These are phyloP conservation scores for Panorpa germanica DNA, from an alignment of 2,888 invertebrate genomes.

Conservation along the genomic window DNA sequence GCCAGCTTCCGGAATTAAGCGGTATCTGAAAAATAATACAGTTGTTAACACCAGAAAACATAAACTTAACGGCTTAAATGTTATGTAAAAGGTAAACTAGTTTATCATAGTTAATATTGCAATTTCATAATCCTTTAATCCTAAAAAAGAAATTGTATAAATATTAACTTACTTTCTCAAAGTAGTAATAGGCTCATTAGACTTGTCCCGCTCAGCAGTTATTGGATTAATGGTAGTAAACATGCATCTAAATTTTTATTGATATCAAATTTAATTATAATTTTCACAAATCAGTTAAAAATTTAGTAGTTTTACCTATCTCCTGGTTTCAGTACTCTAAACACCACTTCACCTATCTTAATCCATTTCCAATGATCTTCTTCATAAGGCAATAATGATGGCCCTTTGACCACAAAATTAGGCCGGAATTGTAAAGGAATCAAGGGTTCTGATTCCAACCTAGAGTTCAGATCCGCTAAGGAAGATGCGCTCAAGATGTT, in stretches of 20 bases:
- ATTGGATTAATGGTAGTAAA: slow-evolving; percentile 45
- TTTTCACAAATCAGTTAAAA: not conserved
- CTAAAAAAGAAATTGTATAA: not conserved
- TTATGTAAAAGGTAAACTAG: too few relatives aligned
- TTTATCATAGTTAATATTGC: too few relatives aligned
- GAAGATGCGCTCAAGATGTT: slow-evolving; percentile 40
- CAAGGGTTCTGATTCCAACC: slow-evolving; percentile 27
- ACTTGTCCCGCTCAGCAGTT: slow-evolving; percentile 33
- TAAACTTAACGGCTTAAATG: too few relatives aligned
- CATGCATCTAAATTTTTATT: slow-evolving; percentile 30
- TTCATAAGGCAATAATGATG: slow-evolving; percentile 29
- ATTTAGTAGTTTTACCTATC: slow-evolving; percentile 26
- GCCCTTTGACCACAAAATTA: slow-evolving; percentile 40
- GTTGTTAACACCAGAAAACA: too few relatives aligned
- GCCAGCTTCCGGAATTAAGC: too few relatives aligned
- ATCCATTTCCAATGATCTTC: slow-evolving; percentile 46
- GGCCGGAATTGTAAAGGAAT: slow-evolving; percentile 33
- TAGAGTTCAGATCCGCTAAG: slow-evolving; percentile 35
- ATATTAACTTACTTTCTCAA: slow-evolving; percentile 34
- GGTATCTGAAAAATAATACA: slow-evolving; percentile 24
- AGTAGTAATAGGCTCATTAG: slow-evolving; percentile 38
- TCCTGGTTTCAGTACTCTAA: slow-evolving; percentile 41
- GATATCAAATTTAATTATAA: slow-evolving; percentile 7
- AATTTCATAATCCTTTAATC: not conserved
- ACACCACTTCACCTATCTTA: slow-evolving; percentile 37